A percentile compares a stretch with the other conserved stretches of the same genome.
Evolutionary conservation across 2,888 invertebrate species (phyloP).

Genomic region (Drosophila sordidapex): DNA sequence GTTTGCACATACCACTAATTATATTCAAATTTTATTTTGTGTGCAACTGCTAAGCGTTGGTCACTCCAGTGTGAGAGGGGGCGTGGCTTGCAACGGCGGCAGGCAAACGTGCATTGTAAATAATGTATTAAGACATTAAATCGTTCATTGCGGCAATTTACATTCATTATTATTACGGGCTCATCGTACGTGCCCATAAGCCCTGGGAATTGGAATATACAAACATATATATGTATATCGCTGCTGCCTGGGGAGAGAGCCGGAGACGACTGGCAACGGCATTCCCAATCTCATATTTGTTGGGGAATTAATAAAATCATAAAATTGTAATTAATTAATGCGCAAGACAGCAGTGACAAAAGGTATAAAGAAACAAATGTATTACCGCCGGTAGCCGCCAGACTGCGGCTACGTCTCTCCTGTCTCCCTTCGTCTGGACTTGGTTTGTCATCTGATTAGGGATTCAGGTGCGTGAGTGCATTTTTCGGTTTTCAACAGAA

Average conservation of each 20-base stretch:
- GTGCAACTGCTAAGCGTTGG: constrained; percentile 49
- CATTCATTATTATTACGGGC: constrained; percentile 79
- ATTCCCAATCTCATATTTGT: constrained; percentile 53
- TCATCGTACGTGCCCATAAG: constrained; percentile 81
- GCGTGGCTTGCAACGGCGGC: constrained; percentile 41
- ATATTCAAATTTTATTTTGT: constrained; percentile 61
- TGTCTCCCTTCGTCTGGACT: constrained; percentile 15
- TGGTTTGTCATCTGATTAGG: constrained; percentile 64
- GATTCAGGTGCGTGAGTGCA: constrained; percentile 80
- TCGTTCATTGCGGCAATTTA: constrained; percentile 81
- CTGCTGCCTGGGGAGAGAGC: constrained; percentile 14
- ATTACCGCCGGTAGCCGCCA: constrained; percentile 61
- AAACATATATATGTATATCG: not conserved
- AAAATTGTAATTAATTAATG: constrained; percentile 78
- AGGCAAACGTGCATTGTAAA: constrained; percentile 66
- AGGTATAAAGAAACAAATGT: constrained; percentile 58
- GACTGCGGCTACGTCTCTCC: constrained; percentile 34
- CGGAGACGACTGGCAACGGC: constrained; percentile 18
- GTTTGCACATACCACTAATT: constrained; percentile 49
- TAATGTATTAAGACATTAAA: constrained; percentile 82
- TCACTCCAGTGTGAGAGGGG: constrained; percentile 40
- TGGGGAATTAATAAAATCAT: constrained; percentile 80
- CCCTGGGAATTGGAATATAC: constrained; percentile 80
- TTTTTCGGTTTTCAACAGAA: constrained; percentile 75
- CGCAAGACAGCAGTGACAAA: constrained; percentile 47